Evolutionary conservation across 2,888 invertebrate species (phyloP), one percentile per base, ranked within the genome.

Genomic region (Matsumyia berberina): DNA sequence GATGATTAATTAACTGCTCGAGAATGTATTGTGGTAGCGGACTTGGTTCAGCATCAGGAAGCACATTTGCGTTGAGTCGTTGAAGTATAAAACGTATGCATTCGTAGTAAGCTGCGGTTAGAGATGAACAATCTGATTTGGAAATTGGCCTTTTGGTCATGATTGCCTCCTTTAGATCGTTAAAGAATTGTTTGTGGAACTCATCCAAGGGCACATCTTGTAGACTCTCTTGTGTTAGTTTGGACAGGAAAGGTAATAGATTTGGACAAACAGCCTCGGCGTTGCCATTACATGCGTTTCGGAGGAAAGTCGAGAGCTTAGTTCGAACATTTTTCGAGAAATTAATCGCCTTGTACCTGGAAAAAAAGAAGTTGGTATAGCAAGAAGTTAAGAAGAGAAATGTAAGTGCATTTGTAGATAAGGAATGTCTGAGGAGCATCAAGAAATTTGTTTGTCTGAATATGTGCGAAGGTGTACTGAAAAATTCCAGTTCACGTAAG

Each of bases 261-360:
- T 95, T 94, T 17, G 95, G 95, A 79, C 94, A 95, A 87, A 97
- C 93, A 6, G 94, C 93, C 64, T 93, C 92, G 7, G 97, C 96
- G 91, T 95, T 96, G 29, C 96, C 96, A 92, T 95, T 94, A 0
- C 96, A 97, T 60, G 95, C 96, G 88, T 93, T 93, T 86, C 93
- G 93, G 46, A 96, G 89, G 44, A 95, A 91, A 57, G 92, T 92
- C 90, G 94, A 94, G n/a, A 97, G 89, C 91, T 95, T 95, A 0
- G 95, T 95, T 77, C 95, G 90, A 37, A 97, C 93, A 1, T 95
- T 92, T 89, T 96, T 97, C 83, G 95, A 95, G 58, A 96, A 93
- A 88, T 95, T 96, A 4, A 97, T 92, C 88, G 94, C 93, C 44
- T 86, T 83, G 64, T 89, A 87, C 92, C 92, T 92, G 12, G 0